phyloP scores from a whole-genome alignment of 2,113 vertebrate genomes.

The Sceloporus tristichus region DNA sequence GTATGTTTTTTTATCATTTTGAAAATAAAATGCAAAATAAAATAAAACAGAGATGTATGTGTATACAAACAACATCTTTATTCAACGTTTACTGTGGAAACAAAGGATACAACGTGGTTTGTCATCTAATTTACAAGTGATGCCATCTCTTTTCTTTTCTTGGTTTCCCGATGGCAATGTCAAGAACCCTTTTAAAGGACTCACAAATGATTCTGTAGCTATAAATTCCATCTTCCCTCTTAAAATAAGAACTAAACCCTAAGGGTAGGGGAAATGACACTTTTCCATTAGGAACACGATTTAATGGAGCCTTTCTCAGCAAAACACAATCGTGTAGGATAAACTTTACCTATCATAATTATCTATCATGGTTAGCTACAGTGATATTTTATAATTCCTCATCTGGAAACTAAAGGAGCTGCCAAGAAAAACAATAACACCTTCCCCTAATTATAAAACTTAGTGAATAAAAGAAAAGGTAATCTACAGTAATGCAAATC shows the following conservation, averaged over 20 bases:
- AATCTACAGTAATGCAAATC: not conserved
- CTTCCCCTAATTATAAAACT: not conserved
- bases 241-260: not conserved
- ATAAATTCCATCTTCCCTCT: conserved; percentile 47
- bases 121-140: not conserved
- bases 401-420: not conserved
- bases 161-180: rapidly evolving
- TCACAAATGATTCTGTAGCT: conserved; percentile 51
- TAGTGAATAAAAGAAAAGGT: not conserved
- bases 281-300: not conserved
- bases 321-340: not conserved
- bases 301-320: not conserved
- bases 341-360: not conserved
- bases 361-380: no score
- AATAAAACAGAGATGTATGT: no score
- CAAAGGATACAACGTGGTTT: conserved; percentile 46
- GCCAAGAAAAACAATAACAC: not conserved
- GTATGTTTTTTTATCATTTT: no score
- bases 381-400: not conserved
- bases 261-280: not conserved
- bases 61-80: not conserved
- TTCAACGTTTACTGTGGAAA: not conserved
- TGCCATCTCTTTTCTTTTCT: rapidly evolving
- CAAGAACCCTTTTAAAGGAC: conserved; percentile 27
- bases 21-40: no score